Conservation (phyloP, 2,113 vertebrate species). For the Menura novaehollandiae region DNA sequence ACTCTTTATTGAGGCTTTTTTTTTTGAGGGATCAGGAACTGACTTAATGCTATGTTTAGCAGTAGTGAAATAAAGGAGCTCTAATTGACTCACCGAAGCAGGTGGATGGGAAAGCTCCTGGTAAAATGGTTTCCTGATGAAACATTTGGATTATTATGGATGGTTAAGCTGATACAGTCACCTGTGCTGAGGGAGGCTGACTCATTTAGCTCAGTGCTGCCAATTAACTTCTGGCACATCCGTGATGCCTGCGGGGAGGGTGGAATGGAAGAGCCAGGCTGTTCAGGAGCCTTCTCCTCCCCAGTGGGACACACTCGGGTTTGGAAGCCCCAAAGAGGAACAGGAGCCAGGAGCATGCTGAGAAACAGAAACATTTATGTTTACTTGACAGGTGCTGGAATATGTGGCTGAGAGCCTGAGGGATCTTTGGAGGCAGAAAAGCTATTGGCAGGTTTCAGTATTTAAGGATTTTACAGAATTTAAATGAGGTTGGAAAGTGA, state of each 20-base stretch:
- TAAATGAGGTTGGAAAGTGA: background rate
- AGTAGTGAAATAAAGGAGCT: background rate
- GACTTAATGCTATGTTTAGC: background rate
- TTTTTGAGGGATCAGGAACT: background rate
- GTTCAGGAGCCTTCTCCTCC: background rate
- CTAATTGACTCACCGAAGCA: background rate
- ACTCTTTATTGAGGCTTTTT: background rate
- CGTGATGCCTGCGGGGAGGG: background rate
- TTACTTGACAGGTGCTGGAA: background rate
- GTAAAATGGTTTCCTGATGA: background rate
- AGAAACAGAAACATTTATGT: background rate
- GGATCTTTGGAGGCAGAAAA: background rate
- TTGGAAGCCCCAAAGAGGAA: background rate
- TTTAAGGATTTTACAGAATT: background rate
- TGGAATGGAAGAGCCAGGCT: background rate
- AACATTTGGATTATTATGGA: background rate
- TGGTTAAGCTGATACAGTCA: background rate
- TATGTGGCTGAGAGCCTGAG: background rate
- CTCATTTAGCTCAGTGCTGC: background rate
- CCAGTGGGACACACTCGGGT: accelerated
- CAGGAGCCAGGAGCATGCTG: background rate
- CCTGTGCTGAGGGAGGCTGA: background rate
- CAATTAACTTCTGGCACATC: background rate
- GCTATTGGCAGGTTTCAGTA: background rate
- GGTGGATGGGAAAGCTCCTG: background rate